phyloP scores from a whole-genome alignment of 2,113 vertebrate genomes.

The Fukomys damarensis region DNA sequence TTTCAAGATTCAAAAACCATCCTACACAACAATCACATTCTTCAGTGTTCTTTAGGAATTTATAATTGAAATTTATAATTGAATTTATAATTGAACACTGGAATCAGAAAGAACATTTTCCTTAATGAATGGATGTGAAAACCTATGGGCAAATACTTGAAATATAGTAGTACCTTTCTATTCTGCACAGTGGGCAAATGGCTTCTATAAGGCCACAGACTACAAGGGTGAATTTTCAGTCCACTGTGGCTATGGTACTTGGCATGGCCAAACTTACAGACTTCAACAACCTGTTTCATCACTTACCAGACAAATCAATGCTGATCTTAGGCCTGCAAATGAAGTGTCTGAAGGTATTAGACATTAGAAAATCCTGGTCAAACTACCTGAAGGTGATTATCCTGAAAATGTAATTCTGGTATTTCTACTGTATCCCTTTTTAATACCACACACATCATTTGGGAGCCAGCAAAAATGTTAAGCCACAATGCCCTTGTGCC shows the following conservation, averaged over 20 bases:
- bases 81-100: neutral
- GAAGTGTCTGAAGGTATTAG: neutral
- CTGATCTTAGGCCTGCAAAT: neutral
- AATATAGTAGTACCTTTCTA: neutral
- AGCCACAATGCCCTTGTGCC: constrained; percentile 76
- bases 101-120: neutral
- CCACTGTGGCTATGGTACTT: neutral
- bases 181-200: neutral
- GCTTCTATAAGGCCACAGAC: neutral
- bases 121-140: constrained; percentile 34
- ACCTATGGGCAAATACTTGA: constrained; percentile 50
- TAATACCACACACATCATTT: constrained; percentile 13
- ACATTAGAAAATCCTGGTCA: constrained; percentile 45
- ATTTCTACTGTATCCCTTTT: constrained; percentile 40
- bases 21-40: neutral
- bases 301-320: neutral
- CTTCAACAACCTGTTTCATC: neutral
- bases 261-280: neutral
- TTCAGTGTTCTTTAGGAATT: constrained; percentile 32
- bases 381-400: neutral
- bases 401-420: constrained; percentile 35
- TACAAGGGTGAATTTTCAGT: neutral
- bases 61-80: too few relatives aligned
- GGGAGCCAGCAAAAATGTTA: constrained; percentile 58
- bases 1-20: constrained; percentile 22